phyloP scores from a whole-genome alignment of 2,888 invertebrate genomes.

The Cyrtodaria siliqua region DNA sequence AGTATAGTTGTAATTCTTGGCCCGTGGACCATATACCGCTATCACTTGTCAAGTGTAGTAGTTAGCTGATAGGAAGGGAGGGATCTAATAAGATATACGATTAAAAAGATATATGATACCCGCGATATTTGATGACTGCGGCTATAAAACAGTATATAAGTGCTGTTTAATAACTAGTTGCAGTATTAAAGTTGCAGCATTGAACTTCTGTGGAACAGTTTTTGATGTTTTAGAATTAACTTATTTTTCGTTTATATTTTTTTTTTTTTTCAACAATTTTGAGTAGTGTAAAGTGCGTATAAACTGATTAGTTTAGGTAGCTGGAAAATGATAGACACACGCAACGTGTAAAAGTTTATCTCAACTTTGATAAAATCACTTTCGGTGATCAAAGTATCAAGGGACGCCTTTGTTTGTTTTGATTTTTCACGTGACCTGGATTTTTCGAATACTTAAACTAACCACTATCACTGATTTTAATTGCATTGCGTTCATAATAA shows the following conservation, averaged over 20 bases:
- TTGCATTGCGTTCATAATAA: background rate
- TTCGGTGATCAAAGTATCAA: conserved; percentile 57
- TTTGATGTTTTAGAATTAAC: too few species aligned
- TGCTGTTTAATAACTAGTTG: too few species aligned
- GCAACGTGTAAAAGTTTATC: background rate
- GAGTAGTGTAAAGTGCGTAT: too few species aligned
- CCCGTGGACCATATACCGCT: background rate
- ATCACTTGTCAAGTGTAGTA: background rate
- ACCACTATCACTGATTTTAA: background rate
- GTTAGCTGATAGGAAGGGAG: background rate
- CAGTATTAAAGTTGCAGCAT: too few species aligned
- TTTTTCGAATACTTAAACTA: background rate
- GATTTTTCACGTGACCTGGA: conserved; percentile 11
- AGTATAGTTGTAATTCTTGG: background rate
- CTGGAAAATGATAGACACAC: background rate
- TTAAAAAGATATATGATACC: too few species aligned
- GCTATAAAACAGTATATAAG: too few species aligned
- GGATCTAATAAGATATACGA: background rate
- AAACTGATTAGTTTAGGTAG: background rate
- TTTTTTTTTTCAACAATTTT: too few species aligned
- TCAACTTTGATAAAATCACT: conserved; percentile 18
- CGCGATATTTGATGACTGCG: too few species aligned
- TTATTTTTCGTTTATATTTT: too few species aligned
- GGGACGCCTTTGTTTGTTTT: conserved; percentile 6
- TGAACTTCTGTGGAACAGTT: too few species aligned